These are phyloP conservation scores for Heliopora coerulea DNA, from an alignment of 92 coral and sea anemone species.

Conservation along the genomic window DNA sequence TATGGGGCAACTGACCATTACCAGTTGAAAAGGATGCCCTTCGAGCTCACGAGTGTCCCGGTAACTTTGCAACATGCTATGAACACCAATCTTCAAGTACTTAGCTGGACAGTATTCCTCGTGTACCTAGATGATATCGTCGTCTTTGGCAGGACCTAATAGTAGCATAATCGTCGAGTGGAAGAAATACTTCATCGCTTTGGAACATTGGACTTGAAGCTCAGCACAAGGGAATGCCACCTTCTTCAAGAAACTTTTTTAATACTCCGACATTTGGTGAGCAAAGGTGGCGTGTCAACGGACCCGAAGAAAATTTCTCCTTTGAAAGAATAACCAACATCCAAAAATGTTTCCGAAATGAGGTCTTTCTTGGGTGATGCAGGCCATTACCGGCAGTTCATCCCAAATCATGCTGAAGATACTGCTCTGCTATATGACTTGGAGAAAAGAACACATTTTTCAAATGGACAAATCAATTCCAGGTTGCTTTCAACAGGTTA, in stretches of 20 bases:
- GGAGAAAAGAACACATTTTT: not conserved
- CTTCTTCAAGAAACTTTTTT: not conserved
- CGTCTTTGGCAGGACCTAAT: not conserved
- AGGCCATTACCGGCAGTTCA: not conserved
- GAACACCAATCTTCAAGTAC: not conserved
- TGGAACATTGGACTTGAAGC: not conserved
- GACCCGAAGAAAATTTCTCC: not conserved
- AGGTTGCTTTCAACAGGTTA: not conserved
- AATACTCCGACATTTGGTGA: conserved; percentile 12
- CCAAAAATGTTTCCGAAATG: not conserved
- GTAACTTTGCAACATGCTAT: conserved; percentile 17
- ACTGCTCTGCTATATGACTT: not conserved
- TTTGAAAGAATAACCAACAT: not conserved
- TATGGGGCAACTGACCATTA: not conserved
- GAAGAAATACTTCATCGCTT: not conserved
- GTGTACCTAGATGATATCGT: conserved; percentile 31
- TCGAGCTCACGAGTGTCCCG: conserved; percentile 5
- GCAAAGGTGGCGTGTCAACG: not conserved
- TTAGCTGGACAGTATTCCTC: conserved; percentile 11
- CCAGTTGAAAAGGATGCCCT: not conserved
- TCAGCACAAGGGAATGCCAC: not conserved
- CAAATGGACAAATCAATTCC: not conserved
- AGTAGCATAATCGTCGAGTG: conserved; percentile 4
- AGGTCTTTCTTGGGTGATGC: conserved; percentile 16
- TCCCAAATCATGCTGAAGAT: not conserved